phyloP scores from a whole-genome alignment of 2,888 invertebrate species.

The Epinotia ramella region DNA sequence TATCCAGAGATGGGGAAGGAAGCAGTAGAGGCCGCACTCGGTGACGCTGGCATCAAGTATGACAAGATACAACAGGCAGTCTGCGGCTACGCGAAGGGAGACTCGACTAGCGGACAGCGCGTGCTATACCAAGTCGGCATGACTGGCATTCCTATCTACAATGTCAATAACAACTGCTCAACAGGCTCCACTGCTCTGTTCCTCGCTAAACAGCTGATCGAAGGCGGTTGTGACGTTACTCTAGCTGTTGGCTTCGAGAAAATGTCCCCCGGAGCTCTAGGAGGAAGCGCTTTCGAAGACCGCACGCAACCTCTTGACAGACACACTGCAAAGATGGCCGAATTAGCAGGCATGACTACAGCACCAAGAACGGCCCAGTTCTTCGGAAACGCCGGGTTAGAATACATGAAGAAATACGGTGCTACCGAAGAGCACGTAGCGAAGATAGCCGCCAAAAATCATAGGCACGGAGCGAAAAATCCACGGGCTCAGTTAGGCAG shows the following conservation, averaged over 20 bases:
- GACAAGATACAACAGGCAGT: slow-evolving; percentile 94
- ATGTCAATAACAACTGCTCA: slow-evolving; percentile 99
- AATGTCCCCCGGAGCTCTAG: slow-evolving; percentile 97
- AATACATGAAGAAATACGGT: slow-evolving; percentile 98
- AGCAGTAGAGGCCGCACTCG: slow-evolving; percentile 94
- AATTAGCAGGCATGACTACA: slow-evolving; percentile 91
- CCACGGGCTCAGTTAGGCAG: slow-evolving; percentile 98
- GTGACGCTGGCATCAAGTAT: slow-evolving; percentile 93
- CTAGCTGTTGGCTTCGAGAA: slow-evolving; percentile 99
- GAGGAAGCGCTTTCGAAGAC: slow-evolving; percentile 89
- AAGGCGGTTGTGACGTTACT: slow-evolving; percentile 95
- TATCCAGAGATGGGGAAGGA: slow-evolving; percentile 99
- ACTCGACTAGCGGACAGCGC: slow-evolving; percentile 97
- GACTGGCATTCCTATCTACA: slow-evolving; percentile 98
- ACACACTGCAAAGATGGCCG: slow-evolving; percentile 93
- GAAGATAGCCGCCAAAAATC: slow-evolving; percentile 99
- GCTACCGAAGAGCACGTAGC: slow-evolving; percentile 97
- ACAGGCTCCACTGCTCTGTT: slow-evolving; percentile 97
- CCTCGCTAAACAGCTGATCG: slow-evolving; percentile 96
- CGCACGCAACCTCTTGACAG: slow-evolving; percentile 95
- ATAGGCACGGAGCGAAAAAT: slow-evolving; percentile 98
- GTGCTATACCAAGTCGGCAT: slow-evolving; percentile 97
- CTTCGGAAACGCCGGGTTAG: slow-evolving; percentile 98
- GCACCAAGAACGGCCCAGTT: slow-evolving; percentile 97
- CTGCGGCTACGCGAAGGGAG: slow-evolving; percentile 97